Evolutionary conservation across 2,797 vertebrate species (phyloP), one percentile per base, ranked within the genome.

Genomic region (Takifugu ocellatus): DNA sequence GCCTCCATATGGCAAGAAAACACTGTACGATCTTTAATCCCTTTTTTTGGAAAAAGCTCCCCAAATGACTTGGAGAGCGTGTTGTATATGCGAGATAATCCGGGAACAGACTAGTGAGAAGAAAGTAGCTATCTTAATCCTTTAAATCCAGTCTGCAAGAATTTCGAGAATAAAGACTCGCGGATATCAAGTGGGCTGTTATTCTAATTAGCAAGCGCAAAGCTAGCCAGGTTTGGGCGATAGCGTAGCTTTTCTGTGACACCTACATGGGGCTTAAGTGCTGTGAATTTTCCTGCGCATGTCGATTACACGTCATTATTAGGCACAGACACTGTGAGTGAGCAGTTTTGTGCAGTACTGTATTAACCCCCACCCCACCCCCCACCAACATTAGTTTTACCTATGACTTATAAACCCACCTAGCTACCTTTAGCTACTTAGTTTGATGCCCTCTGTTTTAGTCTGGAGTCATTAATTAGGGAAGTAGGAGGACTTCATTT

Each of bases 1-100:
- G 69, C 66, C 76, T 80, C 84, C 82, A 70, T 82, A 83, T 81
- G 80, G 81, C 55, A 70, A 75, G 79, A 42, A 77, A 82, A 80
- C 77, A 75, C 54, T 39, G 62, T 9, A n/a, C 16, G 2, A n/a
- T 46, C 44, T 46, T 3, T 4, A n/a, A 7, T 46, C n/a, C 10
- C 16, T 46, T 17, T 21, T 46, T 46, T 46, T 21, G 7, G 9
- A 54, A 51, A 70, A 63, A 54, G 25, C 44, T 66, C 54, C 61
- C 63, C 59, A 79, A 85, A 81, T 71, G 66, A 86, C 67, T 77
- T 67, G 65, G 73, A 70, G 63, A 81, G 65, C 69, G 64, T 77
- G 70, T 80, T 76, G 72, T 62, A 77, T 75, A 83, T 57, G 70
- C 56, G 5, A 51, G 46, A 77, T 81, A 84, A 88, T 86, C 84